Conservation (phyloP, 2,888 invertebrate genomes). For the Tenthredo amoena region DNA sequence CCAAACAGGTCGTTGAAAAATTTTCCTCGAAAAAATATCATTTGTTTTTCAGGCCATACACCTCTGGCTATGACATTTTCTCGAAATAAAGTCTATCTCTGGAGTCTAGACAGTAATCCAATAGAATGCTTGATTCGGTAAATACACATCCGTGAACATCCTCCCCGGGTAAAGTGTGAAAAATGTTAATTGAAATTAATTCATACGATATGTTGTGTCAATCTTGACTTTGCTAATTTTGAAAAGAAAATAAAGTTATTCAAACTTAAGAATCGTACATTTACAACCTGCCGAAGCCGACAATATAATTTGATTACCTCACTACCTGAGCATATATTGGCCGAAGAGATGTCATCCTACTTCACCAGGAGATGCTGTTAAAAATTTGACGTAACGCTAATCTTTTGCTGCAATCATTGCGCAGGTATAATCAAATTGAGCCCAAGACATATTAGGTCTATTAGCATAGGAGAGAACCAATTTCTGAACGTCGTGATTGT, state of each 20-base stretch:
- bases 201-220: constrained; percentile 21
- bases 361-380: neutral
- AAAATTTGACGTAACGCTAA: neutral
- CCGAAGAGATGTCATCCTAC: neutral
- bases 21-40: constrained; percentile 37
- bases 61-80: constrained; percentile 16
- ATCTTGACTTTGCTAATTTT: constrained; percentile 13
- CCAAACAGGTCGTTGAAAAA: constrained; percentile 41
- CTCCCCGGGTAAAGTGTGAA: neutral
- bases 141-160: neutral
- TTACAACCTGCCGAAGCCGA: neutral
- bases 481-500: constrained; percentile 16
- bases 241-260: neutral
- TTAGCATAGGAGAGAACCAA: constrained; percentile 18
- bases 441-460: neutral
- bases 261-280: neutral
- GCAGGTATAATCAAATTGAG: neutral
- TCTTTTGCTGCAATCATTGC: neutral
- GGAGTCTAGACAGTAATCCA: neutral
- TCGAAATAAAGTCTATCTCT: neutral
- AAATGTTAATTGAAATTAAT: constrained; percentile 27
- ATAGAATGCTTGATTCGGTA: neutral
- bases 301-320: neutral
- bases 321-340: neutral
- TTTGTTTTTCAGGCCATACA: neutral